These are phyloP conservation scores for Pollenia amentaria DNA, from an alignment of 2,888 invertebrate genomes.

Conservation along the genomic window DNA sequence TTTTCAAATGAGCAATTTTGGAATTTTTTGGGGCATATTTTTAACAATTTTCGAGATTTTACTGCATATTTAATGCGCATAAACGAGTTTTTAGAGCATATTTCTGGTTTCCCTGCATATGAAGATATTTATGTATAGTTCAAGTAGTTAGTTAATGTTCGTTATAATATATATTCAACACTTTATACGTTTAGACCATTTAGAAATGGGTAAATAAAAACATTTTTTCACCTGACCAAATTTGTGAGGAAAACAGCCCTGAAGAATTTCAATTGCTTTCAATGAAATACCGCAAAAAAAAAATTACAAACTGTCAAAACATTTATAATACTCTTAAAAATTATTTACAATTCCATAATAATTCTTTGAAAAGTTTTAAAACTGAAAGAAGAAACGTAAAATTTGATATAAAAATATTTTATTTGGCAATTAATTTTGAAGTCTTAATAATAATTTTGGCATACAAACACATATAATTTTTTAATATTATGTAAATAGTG, in stretches of 20 bases:
- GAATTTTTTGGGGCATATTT: too few species aligned
- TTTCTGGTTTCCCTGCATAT: too few species aligned
- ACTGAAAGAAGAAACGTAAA: constrained; percentile 23
- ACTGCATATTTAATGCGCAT: too few species aligned
- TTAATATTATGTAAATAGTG: background rate
- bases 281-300: background rate
- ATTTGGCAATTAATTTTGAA: constrained; percentile 24
- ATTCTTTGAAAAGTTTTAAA: background rate
- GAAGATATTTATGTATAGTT: too few species aligned
- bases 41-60: too few species aligned
- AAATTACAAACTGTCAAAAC: background rate
- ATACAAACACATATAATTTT: background rate
- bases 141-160: too few species aligned
- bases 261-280: constrained; percentile 20
- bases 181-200: background rate
- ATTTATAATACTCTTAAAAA: background rate
- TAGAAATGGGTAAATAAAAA: background rate
- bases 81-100: too few species aligned
- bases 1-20: too few species aligned
- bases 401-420: constrained; percentile 32
- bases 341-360: constrained; percentile 36
- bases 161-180: background rate
- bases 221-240: background rate
- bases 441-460: constrained; percentile 2
- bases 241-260: background rate